Percentiles rank a stretch among this genome's conserved stretches.
Evolutionary conservation across 2,113 vertebrate species (phyloP).

Genomic region (Clinocottus analis): DNA sequence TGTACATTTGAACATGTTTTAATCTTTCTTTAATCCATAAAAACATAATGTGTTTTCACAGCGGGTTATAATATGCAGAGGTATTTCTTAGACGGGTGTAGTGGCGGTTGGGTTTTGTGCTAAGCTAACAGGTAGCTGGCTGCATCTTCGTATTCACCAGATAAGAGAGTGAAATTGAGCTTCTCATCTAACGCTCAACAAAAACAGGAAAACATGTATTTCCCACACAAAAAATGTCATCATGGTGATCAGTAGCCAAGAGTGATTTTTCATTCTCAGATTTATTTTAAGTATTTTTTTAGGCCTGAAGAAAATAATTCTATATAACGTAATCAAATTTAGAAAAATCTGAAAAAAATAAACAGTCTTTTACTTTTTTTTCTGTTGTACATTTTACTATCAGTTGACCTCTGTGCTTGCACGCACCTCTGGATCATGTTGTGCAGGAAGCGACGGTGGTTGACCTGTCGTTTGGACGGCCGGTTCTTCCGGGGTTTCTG

Average conservation of each 20-base stretch:
- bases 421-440: constrained; percentile 88
- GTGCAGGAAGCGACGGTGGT: constrained; percentile 88
- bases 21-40: background rate
- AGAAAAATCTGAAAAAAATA: background rate
- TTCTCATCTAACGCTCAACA: background rate
- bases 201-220: background rate
- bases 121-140: background rate
- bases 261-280: background rate
- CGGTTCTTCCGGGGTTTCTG: constrained; percentile 85
- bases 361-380: background rate
- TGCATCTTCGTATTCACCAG: background rate
- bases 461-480: constrained; percentile 86
- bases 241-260: too few species aligned
- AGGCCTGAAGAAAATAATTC: background rate
- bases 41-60: background rate
- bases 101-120: background rate
- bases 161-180: background rate
- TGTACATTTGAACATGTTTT: background rate
- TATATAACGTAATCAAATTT: background rate
- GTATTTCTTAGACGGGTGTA: background rate
- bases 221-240: too few species aligned
- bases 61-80: background rate
- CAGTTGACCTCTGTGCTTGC: background rate
- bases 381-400: background rate
- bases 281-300: background rate